These are phyloP conservation scores for Phyllopteryx taeniolatus DNA, from an alignment of 2,113 vertebrate genomes.

Conservation along the genomic window DNA sequence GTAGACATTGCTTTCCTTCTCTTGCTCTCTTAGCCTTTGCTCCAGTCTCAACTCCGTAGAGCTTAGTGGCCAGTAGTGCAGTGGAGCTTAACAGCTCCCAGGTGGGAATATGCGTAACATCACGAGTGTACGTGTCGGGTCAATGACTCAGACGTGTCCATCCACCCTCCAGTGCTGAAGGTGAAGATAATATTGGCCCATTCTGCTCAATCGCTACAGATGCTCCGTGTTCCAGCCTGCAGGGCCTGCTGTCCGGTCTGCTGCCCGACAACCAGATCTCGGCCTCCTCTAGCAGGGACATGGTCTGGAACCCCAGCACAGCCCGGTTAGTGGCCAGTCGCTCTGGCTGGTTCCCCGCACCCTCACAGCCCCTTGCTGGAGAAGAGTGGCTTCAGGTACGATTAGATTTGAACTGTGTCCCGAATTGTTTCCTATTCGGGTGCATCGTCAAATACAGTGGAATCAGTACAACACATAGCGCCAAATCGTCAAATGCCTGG, in stretches of 20 bases:
- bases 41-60: conserved; percentile 14
- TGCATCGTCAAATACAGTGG: too few species aligned
- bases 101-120: conserved; percentile 40
- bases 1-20: background rate
- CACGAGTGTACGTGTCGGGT: conserved; percentile 15
- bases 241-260: conserved; percentile 93
- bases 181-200: conserved; percentile 20
- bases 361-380: conserved; percentile 83
- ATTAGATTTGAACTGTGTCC: background rate
- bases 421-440: too few species aligned
- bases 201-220: conserved; percentile 69
- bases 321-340: conserved; percentile 91
- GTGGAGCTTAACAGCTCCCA: conserved; percentile 50
- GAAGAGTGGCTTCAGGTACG: conserved; percentile 90
- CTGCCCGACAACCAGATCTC: conserved; percentile 92
- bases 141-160: background rate
- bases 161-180: conserved; percentile 4
- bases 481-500: too few species aligned
- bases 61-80: conserved; percentile 28
- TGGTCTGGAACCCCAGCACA: conserved; percentile 84
- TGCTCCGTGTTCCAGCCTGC: conserved; percentile 87
- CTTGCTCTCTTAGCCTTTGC: background rate
- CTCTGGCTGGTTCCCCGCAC: conserved; percentile 89
- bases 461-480: background rate
- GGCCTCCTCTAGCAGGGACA: conserved; percentile 85